A percentile compares a stretch with the other conserved stretches of the same genome.
phyloP scores from a whole-genome alignment of 2,888 invertebrate species.

The Craniophora ligustri region DNA sequence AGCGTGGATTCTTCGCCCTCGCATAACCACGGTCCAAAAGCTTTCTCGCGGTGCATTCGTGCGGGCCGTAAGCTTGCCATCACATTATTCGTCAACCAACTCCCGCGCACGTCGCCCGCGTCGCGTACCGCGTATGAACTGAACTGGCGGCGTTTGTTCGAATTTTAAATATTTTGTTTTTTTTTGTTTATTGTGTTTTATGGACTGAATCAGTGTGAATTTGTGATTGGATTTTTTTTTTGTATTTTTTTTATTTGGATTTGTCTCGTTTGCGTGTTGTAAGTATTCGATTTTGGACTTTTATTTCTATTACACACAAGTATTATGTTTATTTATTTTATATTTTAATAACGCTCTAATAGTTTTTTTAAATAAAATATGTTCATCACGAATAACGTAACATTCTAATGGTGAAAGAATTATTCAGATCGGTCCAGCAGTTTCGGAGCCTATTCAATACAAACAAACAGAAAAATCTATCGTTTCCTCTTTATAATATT shows the following conservation, averaged over 20 bases:
- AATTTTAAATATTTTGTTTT: constrained; percentile 9
- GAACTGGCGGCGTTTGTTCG: constrained; percentile 3
- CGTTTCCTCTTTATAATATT: constrained; percentile 22
- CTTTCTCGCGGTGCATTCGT: constrained; percentile 63
- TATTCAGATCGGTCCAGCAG: no score
- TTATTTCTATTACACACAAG: no score
- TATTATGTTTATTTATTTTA: no score
- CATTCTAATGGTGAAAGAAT: no score
- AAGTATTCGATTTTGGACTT: constrained; percentile 30
- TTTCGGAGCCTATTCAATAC: no score
- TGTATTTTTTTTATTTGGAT: constrained; percentile 45
- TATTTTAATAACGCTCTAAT: no score
- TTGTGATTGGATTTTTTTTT: constrained; percentile 43
- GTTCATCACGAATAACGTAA: no score
- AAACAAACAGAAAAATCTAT: no score
- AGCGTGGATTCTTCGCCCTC: constrained; percentile 20
- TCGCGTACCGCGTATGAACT: constrained; percentile 8
- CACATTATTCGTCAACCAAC: constrained; percentile 42
- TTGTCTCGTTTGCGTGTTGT: constrained; percentile 40
- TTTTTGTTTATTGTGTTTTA: constrained; percentile 37
- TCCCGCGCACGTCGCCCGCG: constrained; percentile 52
- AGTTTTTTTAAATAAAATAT: no score
- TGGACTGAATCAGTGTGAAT: constrained; percentile 45
- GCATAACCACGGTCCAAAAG: constrained; percentile 57
- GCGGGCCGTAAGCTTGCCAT: constrained; percentile 40